Evolutionary conservation across 2,888 invertebrate species (phyloP).

Genomic region (Kuschelorhynchus macadamiae): DNA sequence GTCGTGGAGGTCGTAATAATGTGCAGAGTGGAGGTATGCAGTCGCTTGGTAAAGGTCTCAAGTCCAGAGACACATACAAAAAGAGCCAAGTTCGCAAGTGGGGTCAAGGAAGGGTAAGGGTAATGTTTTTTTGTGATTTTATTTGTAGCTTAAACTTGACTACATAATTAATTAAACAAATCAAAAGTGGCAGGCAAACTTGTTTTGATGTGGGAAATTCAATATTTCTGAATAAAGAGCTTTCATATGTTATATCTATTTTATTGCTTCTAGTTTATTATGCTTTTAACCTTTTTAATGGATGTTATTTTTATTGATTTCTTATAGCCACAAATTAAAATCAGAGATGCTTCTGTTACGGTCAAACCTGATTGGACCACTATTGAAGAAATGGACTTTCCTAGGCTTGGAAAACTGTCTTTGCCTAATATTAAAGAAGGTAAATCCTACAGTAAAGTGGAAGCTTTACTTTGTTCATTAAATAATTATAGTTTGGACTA

Average conservation of each 20-base stretch:
- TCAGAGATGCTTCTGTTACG: slow-evolving; percentile 96
- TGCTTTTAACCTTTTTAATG: too few relatives aligned
- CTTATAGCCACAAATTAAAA: slow-evolving; percentile 85
- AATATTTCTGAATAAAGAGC: too few relatives aligned
- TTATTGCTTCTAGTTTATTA: too few relatives aligned
- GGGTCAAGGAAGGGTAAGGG: slow-evolving; percentile 79
- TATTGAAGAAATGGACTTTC: slow-evolving; percentile 99
- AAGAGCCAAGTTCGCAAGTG: slow-evolving; percentile 85
- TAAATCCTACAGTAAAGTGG: slow-evolving; percentile 38
- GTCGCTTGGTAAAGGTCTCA: slow-evolving; percentile 84
- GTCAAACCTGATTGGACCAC: slow-evolving; percentile 97
- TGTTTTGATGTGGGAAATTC: too few relatives aligned
- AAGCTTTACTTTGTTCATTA: neutral
- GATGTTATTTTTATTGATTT: too few relatives aligned
- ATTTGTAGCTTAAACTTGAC: slow-evolving; percentile 5
- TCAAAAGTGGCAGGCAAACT: too few relatives aligned
- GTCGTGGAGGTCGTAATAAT: slow-evolving; percentile 77
- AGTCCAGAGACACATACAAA: slow-evolving; percentile 84
- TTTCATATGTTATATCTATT: too few relatives aligned
- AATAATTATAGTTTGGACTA: too few relatives aligned
- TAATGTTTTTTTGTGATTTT: slow-evolving; percentile 1
- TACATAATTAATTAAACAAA: too few relatives aligned
- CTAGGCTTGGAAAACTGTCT: slow-evolving; percentile 91
- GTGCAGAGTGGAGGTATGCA: slow-evolving; percentile 83
- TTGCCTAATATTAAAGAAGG: slow-evolving; percentile 90